Evolutionary conservation across 37 sponge, comb jelly and placozoan genomes (phyloP), one percentile per base, ranked within the genome.

Genomic region (Spongilla lacustris): DNA sequence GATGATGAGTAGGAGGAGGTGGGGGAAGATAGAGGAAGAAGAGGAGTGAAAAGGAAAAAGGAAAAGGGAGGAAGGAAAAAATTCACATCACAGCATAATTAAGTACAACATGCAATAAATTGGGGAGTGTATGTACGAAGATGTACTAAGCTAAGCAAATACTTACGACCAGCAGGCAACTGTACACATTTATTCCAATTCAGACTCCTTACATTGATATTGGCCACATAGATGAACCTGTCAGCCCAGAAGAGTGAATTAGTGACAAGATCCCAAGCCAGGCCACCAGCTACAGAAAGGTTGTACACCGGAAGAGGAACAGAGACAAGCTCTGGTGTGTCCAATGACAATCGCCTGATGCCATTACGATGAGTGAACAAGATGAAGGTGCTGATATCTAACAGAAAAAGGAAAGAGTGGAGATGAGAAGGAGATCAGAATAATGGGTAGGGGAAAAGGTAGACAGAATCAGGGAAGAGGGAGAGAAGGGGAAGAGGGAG

Each of bases 161-260:
- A 46, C 46, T 46, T 46, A 46, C 46, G 46, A 46, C 46, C 46
- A n/a, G n/a, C n/a, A n/a, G n/a, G n/a, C n/a, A n/a, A n/a, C n/a
- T n/a, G n/a, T n/a, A 46, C 46, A 46, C 46, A 46, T 46, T 46
- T 46, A 46, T 46, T 46, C 46, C 46, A 46, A 46, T 46, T 46
- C 46, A 46, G 46, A 46, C 46, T 8, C 46, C 89, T 83, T 46
- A 90, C 90, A 79, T 73, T 68, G 68, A 80, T 67, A 10, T 73
- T 75, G 23, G 85, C 66, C 30, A 48, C 28, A 74, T 36, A 85
- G 87, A 93, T 93, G 32, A 37, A 29, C 21, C 71, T n/a, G 80
- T 93, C 93, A 0, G 87, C 67, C 86, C 86, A 89, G 81, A 69
- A 93, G 8, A 93, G 36, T 48, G 58, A 32, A 50, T 85, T 37